These are phyloP conservation scores for Heliconius himera DNA, from an alignment of 1,140 invertebrate genomes.

Conservation along the genomic window DNA sequence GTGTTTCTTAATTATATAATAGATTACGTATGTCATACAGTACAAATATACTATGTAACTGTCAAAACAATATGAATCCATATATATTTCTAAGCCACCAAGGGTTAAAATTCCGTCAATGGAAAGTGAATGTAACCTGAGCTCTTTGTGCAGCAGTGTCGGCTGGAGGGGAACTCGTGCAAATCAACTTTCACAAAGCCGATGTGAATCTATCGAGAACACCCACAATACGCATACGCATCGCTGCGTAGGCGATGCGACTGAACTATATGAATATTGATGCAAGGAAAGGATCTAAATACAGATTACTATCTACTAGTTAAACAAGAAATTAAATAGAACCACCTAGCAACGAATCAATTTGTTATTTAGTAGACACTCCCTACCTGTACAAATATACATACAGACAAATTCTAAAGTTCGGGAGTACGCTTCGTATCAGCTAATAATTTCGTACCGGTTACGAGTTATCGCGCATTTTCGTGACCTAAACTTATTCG, in stretches of 20 bases:
- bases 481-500: conserved; percentile 50
- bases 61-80: not conserved
- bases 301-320: not conserved
- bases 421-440: conserved; percentile 6
- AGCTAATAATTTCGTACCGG: conserved; percentile 54
- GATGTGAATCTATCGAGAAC: conserved; percentile 46
- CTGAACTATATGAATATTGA: conserved; percentile 7
- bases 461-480: conserved; percentile 52
- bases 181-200: conserved; percentile 71
- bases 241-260: conserved; percentile 36
- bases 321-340: not conserved
- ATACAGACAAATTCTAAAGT: not conserved
- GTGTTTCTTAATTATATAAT: not conserved
- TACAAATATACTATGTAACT: not conserved
- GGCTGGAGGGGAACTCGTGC: conserved; percentile 48
- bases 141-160: conserved; percentile 45
- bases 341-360: not conserved
- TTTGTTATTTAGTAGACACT: not conserved
- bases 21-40: not conserved
- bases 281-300: not conserved
- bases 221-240: conserved; percentile 44
- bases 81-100: not conserved
- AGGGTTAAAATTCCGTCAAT: conserved; percentile 39
- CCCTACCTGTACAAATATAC: conserved; percentile 2
- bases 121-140: conserved; percentile 60